Base-by-base conservation (phyloP, 2,888 invertebrate species). In the Eilema depressum region DNA sequence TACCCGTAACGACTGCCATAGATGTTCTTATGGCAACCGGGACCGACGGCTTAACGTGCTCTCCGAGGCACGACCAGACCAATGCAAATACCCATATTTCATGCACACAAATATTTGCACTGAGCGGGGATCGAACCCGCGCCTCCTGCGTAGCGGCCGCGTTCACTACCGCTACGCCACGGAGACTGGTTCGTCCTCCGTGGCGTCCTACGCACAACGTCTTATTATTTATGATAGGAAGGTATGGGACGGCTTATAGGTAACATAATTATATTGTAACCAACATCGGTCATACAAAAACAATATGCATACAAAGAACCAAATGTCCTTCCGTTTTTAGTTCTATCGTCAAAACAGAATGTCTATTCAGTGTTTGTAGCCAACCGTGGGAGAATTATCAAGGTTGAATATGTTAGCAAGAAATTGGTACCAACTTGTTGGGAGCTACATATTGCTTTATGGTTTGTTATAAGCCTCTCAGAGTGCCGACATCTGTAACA, bases 301-400 rank as follows among this genome's bases (percentile, higher is more conserved):
- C 28, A 63, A 63, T 62, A 14, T 47, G 47, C 37, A 20, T 61
- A 59, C 59, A 59, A 67, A 63, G 57, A 57, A 66, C 41, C 65
- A 70, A 74, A 75, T 20, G 82, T 72, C 80, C 80, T 82, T 82
- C 74, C 68, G 53, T 68, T 26, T 73, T 69, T 68, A 75, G 69
- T 63, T 73, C 66, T 69, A 60, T 73, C 63, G 70, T 71, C 68
- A 68, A 70, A 74, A 79, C 77, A 70, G 63, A 77, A 73, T 76
- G 81, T 66, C 70, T 68, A 75, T 82, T 75, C 67, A 82, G 61
- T 65, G 53, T 62, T 61, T 33, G 60, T 61, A 61, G 26, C 65
- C 69, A 63, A 74, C 76, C 81, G 83, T 82, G 81, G 74, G 83
- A 83, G 69, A 82, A 75, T 80, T 63, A 26, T 73, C 79, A 82